Base-by-base conservation (phyloP, 2,113 vertebrate species). In the Gasterosteus aculeatus region DNA sequence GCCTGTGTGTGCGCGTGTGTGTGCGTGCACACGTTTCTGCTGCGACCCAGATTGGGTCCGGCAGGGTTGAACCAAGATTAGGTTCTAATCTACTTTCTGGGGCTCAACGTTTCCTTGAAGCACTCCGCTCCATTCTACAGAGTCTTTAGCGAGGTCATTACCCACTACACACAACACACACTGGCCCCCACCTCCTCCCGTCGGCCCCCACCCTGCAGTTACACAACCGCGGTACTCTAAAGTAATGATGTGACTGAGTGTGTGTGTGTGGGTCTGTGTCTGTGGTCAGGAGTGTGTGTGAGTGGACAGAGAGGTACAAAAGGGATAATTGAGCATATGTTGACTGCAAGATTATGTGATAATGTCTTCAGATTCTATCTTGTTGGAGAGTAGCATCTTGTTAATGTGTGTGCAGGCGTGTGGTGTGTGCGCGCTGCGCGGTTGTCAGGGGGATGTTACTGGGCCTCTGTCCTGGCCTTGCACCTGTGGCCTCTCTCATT, bases 401-500 rank as follows among this genome's bases (percentile, higher is more conserved):
- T 71, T 49, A 41, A 46, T 49, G 10, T 41, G 58, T 51, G 42
- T 39, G 53, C 62, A 22, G 33, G 33, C 5, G 56, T 8, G 26
- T 58, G 26, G 41, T 33, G 51, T 31, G 54, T 39, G 64, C 53
- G 84, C 69, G 70, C 39, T 33, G 61, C 35, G 57, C 9, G 70
- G 85, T 85, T 87, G 90, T 88, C 87, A 69, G 75, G 66, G 77
- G 81, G 85, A 87, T 86, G 90, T 92, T 90, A 88, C 90, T 84
- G 87, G 90, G 88, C 88, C 90, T 91, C 91, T 90, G 91, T 92
- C 91, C 90, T 91, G 87, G 89, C 47, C 69, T 90, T 89, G 92
- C 94, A 96, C 95, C 95, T 96, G 93, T 78, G 83, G 93, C 93
- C 90, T 92, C 88, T 94, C 88, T 95, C 95, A 95, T 96, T 95